These are phyloP conservation scores for Heterocephalus glaber DNA, from an alignment of 2,113 vertebrate species.

Conservation along the genomic window DNA sequence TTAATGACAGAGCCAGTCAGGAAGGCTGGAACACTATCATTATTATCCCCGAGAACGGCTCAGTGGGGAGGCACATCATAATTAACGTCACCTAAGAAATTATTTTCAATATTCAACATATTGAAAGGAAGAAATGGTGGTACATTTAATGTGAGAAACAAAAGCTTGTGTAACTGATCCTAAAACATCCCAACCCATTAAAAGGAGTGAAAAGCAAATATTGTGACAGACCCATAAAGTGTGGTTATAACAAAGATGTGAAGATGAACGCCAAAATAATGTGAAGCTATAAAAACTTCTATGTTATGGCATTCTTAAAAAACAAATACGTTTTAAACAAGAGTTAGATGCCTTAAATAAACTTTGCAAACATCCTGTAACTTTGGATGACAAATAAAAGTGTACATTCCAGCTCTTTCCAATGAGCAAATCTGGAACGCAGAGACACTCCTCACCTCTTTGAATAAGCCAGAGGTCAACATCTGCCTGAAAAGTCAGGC, in stretches of 20 bases:
- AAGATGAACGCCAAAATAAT: constrained; percentile 48
- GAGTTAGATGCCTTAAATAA: background rate
- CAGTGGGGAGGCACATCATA: constrained; percentile 66
- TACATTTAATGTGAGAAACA: constrained; percentile 65
- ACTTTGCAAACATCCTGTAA: background rate
- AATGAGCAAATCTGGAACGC: background rate
- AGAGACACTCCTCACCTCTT: background rate
- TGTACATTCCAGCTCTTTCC: background rate
- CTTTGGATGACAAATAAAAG: constrained; percentile 36
- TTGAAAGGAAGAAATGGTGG: constrained; percentile 58
- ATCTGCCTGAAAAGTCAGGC: background rate
- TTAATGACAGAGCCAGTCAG: constrained; percentile 68
- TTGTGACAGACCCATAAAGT: constrained; percentile 34
- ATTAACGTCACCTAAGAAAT: constrained; percentile 72
- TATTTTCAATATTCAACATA: constrained; percentile 77
- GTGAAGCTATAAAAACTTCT: background rate
- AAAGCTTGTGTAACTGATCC: constrained; percentile 56
- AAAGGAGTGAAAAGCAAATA: constrained; percentile 61
- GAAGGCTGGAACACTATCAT: constrained; percentile 57
- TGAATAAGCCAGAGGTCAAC: background rate
- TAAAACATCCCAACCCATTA: constrained; percentile 41
- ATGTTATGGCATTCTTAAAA: background rate
- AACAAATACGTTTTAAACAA: constrained; percentile 19
- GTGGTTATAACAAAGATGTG: constrained; percentile 27
- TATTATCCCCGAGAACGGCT: constrained; percentile 68